These are phyloP conservation scores for Drosophila baimaii DNA, from an alignment of 1,140 invertebrate species.

Conservation along the genomic window DNA sequence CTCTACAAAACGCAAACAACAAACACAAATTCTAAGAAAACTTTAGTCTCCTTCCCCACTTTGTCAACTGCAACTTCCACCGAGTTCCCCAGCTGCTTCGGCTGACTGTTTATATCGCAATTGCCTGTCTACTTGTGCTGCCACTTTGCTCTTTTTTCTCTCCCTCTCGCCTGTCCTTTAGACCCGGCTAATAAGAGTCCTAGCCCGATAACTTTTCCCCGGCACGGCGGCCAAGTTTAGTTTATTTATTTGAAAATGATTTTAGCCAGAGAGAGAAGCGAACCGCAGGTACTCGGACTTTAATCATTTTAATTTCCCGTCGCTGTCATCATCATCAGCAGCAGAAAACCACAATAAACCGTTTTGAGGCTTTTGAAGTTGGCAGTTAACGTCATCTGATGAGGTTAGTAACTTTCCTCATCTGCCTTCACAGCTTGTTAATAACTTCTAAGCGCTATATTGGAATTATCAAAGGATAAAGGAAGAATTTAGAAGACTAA, in stretches of 20 bases:
- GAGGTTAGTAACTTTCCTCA: conserved; percentile 15
- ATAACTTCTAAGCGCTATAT: too few species aligned
- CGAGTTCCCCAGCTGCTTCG: conserved; percentile 33
- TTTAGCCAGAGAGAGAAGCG: conserved; percentile 16
- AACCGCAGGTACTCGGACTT: conserved; percentile 71
- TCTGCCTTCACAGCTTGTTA: not conserved
- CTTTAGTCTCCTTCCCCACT: conserved; percentile 60
- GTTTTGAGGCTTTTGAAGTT: conserved; percentile 23
- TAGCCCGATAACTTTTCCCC: conserved; percentile 50
- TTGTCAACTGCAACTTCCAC: conserved; percentile 64
- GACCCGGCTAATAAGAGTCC: conserved; percentile 64
- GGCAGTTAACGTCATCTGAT: conserved; percentile 15
- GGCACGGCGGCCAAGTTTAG: conserved; percentile 42
- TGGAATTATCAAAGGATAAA: not conserved
- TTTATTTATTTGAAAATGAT: conserved; percentile 78
- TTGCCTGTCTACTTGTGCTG: conserved; percentile 57
- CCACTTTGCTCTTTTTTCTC: conserved; percentile 45
- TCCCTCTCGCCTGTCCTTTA: conserved; percentile 1
- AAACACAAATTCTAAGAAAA: conserved; percentile 67
- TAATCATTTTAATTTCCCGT: conserved; percentile 69
- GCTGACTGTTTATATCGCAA: conserved; percentile 73
- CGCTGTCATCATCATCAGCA: conserved; percentile 41
- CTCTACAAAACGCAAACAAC: conserved; percentile 46
- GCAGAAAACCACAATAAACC: conserved; percentile 36
- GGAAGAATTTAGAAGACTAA: too few species aligned